Evolutionary conservation across 1,140 invertebrate genomes (phyloP).

Genomic region (Sipha flava): DNA sequence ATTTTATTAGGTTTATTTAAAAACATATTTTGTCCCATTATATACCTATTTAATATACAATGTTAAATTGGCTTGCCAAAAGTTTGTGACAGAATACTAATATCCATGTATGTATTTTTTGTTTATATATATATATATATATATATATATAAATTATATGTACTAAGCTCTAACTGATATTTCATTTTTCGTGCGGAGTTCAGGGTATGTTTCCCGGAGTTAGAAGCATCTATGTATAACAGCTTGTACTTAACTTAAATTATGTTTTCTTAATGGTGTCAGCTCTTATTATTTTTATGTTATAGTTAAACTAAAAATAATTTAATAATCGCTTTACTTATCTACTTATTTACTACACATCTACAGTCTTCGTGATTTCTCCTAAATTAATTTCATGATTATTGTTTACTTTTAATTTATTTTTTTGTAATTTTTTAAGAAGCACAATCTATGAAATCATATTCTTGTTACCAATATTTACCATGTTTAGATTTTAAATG

Average conservation of each 20-base stretch:
- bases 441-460: slow-evolving; percentile 31
- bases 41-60: slow-evolving; percentile 10
- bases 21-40: slow-evolving; percentile 10
- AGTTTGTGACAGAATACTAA: slow-evolving; percentile 21
- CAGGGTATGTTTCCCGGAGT: slow-evolving; percentile 32
- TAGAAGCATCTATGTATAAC: slow-evolving; percentile 26
- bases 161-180: slow-evolving; percentile 24
- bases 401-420: neutral
- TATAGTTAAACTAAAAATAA: neutral
- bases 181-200: slow-evolving; percentile 32
- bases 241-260: slow-evolving; percentile 31
- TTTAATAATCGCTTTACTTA: slow-evolving; percentile 22
- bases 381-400: neutral
- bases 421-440: slow-evolving; percentile 11
- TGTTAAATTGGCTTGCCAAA: slow-evolving; percentile 15
- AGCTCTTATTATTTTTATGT: slow-evolving; percentile 1
- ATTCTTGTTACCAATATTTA: slow-evolving; percentile 31
- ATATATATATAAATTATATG: neutral
- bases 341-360: slow-evolving; percentile 26
- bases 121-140: neutral
- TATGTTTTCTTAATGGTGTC: slow-evolving; percentile 10
- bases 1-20: slow-evolving; percentile 18
- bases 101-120: slow-evolving; percentile 25
- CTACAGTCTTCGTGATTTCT: slow-evolving; percentile 8
- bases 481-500: slow-evolving; percentile 30